Percentiles rank a stretch among this genome's conserved stretches.
These are phyloP conservation scores for Diabrotica balteata DNA, from an alignment of 2,888 invertebrate species.

Conservation along the genomic window DNA sequence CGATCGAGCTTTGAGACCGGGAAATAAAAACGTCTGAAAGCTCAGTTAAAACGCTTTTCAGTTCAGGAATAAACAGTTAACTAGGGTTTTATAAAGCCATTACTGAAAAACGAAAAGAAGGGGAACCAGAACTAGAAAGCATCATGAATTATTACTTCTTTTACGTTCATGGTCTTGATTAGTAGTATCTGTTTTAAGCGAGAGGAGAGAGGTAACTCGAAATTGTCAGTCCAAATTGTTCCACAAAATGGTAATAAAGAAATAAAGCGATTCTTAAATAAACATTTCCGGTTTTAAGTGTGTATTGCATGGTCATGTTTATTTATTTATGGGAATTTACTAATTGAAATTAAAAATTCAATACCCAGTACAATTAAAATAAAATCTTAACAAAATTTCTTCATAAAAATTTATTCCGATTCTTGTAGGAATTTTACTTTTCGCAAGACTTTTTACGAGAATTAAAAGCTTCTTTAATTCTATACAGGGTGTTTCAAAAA, in stretches of 20 bases:
- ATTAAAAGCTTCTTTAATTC: too few relatives aligned
- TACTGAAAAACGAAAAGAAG: constrained; percentile 18
- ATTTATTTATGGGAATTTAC: too few relatives aligned
- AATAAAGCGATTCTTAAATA: too few relatives aligned
- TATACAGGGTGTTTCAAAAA: too few relatives aligned
- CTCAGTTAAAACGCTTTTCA: constrained; percentile 17
- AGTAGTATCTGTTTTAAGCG: not conserved
- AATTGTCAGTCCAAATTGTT: constrained; percentile 14
- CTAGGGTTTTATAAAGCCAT: constrained; percentile 24
- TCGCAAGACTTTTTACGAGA: too few relatives aligned
- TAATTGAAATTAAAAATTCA: too few relatives aligned
- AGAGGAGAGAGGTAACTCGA: not conserved
- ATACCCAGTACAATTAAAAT: too few relatives aligned
- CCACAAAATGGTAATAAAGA: constrained; percentile 22
- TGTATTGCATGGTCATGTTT: too few relatives aligned
- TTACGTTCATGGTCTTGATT: constrained; percentile 18
- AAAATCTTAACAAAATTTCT: too few relatives aligned
- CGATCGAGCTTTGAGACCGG: constrained; percentile 17
- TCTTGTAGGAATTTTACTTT: too few relatives aligned
- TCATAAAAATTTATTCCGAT: too few relatives aligned
- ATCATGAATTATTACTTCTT: constrained; percentile 24
- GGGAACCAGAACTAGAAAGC: constrained; percentile 17
- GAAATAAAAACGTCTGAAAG: constrained; percentile 23
- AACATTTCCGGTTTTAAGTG: too few relatives aligned
- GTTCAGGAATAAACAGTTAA: constrained; percentile 24